Conservation (phyloP, 2,113 vertebrate species). For the Camelus bactrianus region DNA sequence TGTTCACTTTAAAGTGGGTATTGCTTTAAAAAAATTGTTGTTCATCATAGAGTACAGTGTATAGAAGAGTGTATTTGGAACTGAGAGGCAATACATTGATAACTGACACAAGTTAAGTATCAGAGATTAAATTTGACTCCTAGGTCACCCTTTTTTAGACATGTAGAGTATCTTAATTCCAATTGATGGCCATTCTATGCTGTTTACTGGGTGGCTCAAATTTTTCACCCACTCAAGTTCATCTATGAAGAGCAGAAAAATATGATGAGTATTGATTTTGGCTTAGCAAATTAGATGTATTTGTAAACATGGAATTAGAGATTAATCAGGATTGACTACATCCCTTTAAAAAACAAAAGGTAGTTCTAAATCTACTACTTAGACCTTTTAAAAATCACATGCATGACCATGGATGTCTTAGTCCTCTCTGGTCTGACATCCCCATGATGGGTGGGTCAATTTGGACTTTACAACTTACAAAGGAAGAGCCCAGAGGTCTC, state of each 20-base stretch:
- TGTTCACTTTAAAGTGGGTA: background rate
- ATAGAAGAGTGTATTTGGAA: background rate
- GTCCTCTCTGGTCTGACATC: too few relatives aligned
- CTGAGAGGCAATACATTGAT: background rate
- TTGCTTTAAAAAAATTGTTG: background rate
- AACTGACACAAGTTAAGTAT: background rate
- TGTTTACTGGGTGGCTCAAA: background rate
- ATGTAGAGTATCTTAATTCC: background rate
- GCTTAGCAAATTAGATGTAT: background rate
- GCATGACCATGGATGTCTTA: too few relatives aligned
- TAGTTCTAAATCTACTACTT: background rate
- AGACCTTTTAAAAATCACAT: background rate
- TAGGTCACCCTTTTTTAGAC: background rate
- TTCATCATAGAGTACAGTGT: background rate
- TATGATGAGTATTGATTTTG: background rate
- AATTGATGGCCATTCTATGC: background rate
- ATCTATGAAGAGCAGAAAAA: too few relatives aligned
- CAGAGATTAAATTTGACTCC: background rate
- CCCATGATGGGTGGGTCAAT: background rate
- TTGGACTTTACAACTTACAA: background rate
- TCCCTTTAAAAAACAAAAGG: background rate
- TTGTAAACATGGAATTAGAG: background rate
- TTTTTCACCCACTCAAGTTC: too few relatives aligned
- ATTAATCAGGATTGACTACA: background rate
- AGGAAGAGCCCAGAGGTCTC: background rate